Percentiles rank a stretch among this genome's conserved stretches.
Conservation (phyloP, 1,140 invertebrate genomes). For the Rhopalosiphum padi region DNA sequence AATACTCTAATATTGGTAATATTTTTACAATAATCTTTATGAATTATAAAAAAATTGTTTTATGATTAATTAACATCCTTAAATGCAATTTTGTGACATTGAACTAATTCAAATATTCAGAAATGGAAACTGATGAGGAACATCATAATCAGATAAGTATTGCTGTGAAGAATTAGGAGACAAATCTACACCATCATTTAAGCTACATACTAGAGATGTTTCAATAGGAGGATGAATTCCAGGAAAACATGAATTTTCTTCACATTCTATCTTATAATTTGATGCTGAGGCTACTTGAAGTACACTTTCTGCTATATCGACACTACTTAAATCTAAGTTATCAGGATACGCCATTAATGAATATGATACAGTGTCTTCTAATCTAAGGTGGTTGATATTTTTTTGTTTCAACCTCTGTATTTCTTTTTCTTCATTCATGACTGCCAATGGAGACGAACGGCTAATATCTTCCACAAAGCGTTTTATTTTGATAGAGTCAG, state of each 20-base stretch:
- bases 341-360: constrained; percentile 39
- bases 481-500: constrained; percentile 1
- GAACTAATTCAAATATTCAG: constrained; percentile 31
- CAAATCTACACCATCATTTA: constrained; percentile 44
- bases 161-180: constrained; percentile 55
- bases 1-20: neutral
- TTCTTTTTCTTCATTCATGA: constrained; percentile 48
- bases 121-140: constrained; percentile 55
- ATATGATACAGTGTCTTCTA: constrained; percentile 39
- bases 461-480: constrained; percentile 48
- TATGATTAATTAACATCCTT: neutral
- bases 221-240: constrained; percentile 54
- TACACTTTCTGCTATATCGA: constrained; percentile 46
- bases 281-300: constrained; percentile 44
- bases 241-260: constrained; percentile 55
- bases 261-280: constrained; percentile 47
- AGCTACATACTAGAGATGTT: constrained; percentile 51
- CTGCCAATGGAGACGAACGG: constrained; percentile 20
- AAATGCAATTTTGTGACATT: neutral
- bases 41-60: neutral
- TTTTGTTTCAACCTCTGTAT: constrained; percentile 30
- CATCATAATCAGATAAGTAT: constrained; percentile 50
- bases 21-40: neutral
- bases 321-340: constrained; percentile 54
- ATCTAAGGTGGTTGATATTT: neutral